A percentile compares a stretch with the other conserved stretches of the same genome.
Evolutionary conservation across 2,888 invertebrate species (phyloP).

Genomic region (Tenthredo scrophulariae): DNA sequence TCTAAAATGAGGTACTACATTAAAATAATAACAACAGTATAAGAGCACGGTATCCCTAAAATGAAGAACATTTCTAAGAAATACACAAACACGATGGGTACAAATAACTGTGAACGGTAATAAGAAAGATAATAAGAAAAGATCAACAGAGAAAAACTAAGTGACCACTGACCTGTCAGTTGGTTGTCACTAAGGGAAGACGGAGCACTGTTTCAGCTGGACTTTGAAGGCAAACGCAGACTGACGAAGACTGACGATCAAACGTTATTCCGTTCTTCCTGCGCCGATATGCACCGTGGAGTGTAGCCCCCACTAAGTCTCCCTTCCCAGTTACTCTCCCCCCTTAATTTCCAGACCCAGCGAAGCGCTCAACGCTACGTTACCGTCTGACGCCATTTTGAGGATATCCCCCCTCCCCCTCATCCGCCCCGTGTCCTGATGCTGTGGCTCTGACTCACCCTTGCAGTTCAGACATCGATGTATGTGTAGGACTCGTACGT

Average conservation of each 20-base stretch:
- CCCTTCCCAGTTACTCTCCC: conserved; percentile 29
- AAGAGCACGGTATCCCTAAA: background rate
- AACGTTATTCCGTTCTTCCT: conserved; percentile 43
- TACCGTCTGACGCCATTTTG: conserved; percentile 46
- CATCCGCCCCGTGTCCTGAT: background rate
- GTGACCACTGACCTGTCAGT: conserved; percentile 70
- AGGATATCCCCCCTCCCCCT: background rate
- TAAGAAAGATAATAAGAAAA: background rate
- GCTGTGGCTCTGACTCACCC: conserved; percentile 45
- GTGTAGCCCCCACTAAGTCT: conserved; percentile 20
- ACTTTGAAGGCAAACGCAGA: conserved; percentile 39
- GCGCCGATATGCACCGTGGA: conserved; percentile 50
- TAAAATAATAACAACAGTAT: background rate
- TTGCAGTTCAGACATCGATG: conserved; percentile 32
- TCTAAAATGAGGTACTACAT: background rate
- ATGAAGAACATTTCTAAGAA: background rate
- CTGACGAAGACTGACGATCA: conserved; percentile 38
- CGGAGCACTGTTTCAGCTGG: conserved; percentile 27
- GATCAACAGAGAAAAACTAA: background rate
- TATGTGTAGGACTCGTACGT: background rate
- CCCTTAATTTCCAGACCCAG: background rate
- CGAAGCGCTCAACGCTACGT: background rate
- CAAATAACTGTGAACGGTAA: background rate
- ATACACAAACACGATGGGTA: conserved; percentile 2
- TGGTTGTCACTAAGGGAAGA: conserved; percentile 54